Evolutionary conservation across 2,113 vertebrate genomes (phyloP), one percentile per base, ranked within the genome.

Genomic region (Cichladusa arquata): DNA sequence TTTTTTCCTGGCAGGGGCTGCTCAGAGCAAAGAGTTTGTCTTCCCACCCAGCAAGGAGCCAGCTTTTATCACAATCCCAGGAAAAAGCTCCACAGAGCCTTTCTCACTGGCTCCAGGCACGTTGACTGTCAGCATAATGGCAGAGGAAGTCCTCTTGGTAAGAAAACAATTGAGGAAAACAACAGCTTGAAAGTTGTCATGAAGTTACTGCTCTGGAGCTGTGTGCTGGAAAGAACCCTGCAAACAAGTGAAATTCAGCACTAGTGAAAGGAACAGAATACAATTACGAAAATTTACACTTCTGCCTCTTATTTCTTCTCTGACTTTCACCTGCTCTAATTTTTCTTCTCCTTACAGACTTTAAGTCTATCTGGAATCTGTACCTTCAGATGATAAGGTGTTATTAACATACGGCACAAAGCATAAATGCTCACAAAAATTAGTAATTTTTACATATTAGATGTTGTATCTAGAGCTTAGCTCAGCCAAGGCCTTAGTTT

Each of bases 121-220:
- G 0, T 99, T 99, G 99, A 97, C 98, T 64, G 95, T 99, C 96
- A 98, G 97, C 83, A 98, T 99, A 81, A 97, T 86, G 89, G 99
- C 98, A 36, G 98, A 99, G 88, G 99, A 98, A 38, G 96, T 99
- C 51, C 98, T 99, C 19, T 96, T 99, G 98, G 99, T 99, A 97
- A 99, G 99, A 85, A 76, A 78, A 64, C 56, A 80, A 38, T 47
- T 83, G 67, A 70, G n/a, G 51, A 85, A 87, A 86, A 77, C 23
- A 86, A 54, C 28, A 18, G 9, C 31, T 82, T 85, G 57, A 85
- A 69, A 44, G 34, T 47, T 61, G 29, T 58, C 25, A 15, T 76
- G 65, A 67, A 42, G 24, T 42, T 65, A 26, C 40, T 88, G 38
- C 74, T 90, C 66, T 74, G 36, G n/a, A 82, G 29, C 44, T 81